Conservation (phyloP, 1,140 invertebrate genomes). For the Megathymus violae region DNA sequence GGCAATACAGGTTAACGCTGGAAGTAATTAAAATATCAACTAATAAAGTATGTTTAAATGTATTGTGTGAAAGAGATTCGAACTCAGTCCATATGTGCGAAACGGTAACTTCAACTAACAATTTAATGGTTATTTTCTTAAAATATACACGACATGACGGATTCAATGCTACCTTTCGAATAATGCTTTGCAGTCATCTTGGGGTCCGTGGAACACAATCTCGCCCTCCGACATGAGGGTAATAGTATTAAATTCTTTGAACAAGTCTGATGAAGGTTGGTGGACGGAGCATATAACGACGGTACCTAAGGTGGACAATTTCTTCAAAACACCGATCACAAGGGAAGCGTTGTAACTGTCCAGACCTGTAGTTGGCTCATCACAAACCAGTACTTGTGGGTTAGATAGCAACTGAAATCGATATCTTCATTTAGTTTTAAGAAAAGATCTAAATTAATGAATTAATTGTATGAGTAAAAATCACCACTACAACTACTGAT, state of each 20-base stretch:
- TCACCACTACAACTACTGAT: too few relatives aligned
- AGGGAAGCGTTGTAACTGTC: conserved; percentile 91
- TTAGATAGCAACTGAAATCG: conserved; percentile 87
- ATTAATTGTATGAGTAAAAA: too few relatives aligned
- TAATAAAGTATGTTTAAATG: too few relatives aligned
- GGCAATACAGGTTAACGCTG: conserved; percentile 82
- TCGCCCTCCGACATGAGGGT: conserved; percentile 91
- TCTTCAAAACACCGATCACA: conserved; percentile 88
- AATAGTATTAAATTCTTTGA: conserved; percentile 91
- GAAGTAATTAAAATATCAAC: conserved; percentile 39
- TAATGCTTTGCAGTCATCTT: conserved; percentile 83
- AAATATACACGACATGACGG: too few relatives aligned
- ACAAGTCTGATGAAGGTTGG: conserved; percentile 93
- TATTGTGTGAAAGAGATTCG: too few relatives aligned
- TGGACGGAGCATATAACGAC: conserved; percentile 93
- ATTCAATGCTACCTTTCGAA: conserved; percentile 85
- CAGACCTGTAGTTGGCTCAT: conserved; percentile 92
- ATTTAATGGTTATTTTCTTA: too few relatives aligned
- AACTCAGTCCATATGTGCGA: too few relatives aligned
- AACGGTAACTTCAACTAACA: too few relatives aligned
- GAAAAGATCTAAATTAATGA: too few relatives aligned
- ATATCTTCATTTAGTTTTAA: not conserved
- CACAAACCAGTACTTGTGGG: conserved; percentile 90
- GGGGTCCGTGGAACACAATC: conserved; percentile 91
- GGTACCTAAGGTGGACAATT: conserved; percentile 86